These are phyloP conservation scores for Styela clava DNA, from an alignment of 23 tunicate species.

Conservation along the genomic window DNA sequence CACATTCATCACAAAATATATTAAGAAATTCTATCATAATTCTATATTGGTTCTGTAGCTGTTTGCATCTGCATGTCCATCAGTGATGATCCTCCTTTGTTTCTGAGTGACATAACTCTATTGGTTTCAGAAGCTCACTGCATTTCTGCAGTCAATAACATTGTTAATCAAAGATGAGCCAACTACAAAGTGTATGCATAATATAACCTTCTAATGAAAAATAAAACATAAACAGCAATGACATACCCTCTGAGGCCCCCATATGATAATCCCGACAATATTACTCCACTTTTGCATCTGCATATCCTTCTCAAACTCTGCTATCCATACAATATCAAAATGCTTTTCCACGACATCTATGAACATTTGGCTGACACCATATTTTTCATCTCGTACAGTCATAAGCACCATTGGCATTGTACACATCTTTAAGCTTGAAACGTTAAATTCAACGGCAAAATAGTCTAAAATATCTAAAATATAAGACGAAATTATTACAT, in stretches of 20 bases:
- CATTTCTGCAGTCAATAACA: background rate
- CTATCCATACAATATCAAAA: constrained; percentile 36
- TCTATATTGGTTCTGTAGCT: background rate
- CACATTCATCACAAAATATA: no score
- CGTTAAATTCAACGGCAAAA: background rate
- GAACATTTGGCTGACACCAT: constrained; percentile 12
- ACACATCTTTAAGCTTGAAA: background rate
- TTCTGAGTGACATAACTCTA: background rate
- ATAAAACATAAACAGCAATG: background rate
- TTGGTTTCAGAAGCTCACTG: background rate
- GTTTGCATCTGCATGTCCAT: background rate
- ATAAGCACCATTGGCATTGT: background rate
- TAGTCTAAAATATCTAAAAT: background rate
- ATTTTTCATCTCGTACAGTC: constrained; percentile 1
- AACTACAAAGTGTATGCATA: background rate
- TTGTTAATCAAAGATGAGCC: background rate
- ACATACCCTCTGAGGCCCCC: background rate
- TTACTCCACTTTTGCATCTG: constrained; percentile 10
- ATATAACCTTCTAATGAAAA: background rate
- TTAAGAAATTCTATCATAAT: no score
- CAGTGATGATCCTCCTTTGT: no score
- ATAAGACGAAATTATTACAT: background rate
- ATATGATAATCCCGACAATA: constrained; percentile 30
- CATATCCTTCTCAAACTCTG: constrained; percentile 34
- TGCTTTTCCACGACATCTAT: constrained; percentile 35